Evolutionary conservation across 1,140 invertebrate genomes (phyloP).

Genomic region (Holotrichia oblita): DNA sequence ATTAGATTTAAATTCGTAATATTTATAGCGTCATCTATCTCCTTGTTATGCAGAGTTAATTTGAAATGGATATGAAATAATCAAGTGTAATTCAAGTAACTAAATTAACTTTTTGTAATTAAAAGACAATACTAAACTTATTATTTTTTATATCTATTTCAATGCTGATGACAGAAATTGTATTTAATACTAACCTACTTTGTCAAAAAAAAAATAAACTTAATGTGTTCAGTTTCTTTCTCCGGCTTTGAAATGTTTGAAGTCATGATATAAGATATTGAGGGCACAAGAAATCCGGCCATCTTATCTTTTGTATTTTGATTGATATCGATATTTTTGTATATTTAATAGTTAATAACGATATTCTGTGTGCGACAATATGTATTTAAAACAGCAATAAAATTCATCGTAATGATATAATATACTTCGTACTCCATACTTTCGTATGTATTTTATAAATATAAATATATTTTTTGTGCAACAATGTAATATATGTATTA

Average conservation of each 20-base stretch:
- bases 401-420: not conserved
- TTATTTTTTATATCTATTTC: not conserved
- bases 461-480: constrained; percentile 38
- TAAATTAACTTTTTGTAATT: not conserved
- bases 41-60: not conserved
- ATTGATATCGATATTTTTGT: not conserved
- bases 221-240: constrained; percentile 30
- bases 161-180: not conserved
- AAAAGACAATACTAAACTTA: not conserved
- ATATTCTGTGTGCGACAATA: constrained; percentile 36
- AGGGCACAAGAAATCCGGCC: not conserved
- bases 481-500: constrained; percentile 39
- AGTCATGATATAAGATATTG: constrained; percentile 36
- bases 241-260: constrained; percentile 32
- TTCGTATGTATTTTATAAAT: constrained; percentile 6
- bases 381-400: constrained; percentile 21
- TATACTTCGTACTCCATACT: not conserved
- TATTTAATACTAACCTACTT: not conserved
- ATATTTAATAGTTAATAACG: constrained; percentile 26
- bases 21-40: not conserved
- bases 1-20: constrained; percentile 61
- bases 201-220: not conserved
- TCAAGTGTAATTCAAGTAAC: not conserved
- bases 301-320: not conserved
- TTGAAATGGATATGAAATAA: not conserved